Evolutionary conservation across 2,888 invertebrate genomes (phyloP), one percentile per base, ranked within the genome.

Genomic region (Eledona agricola): DNA sequence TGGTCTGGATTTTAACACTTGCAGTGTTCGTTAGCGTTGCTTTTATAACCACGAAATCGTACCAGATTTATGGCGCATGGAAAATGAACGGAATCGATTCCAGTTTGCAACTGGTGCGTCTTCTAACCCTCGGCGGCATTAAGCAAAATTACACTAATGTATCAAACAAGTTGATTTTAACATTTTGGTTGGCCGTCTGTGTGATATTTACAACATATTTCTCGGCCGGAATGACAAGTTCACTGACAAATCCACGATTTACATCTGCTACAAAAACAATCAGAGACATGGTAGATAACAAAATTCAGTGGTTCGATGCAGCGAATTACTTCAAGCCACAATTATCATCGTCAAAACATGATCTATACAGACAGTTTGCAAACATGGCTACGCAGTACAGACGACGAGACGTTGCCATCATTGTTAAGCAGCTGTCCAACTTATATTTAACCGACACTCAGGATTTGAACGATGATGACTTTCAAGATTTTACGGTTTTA

Each of bases 381-480:
- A 12, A 26, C 4, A 10, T 25, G 9, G 6, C 16, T 13, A 17
- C 17, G 7, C 17, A 10, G 4, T 2, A 16, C 4, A 40, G 9
- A 26, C 16, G 7, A 10, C n/a, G 4, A 26, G 7, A 50, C 22
- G 45, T 47, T 7, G 57, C 55, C 2, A 25, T 64, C 3, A 34
- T 51, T 3, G 59, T 56, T 1, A 65, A 63, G 35, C 54, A 47
- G 13, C 11, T 67, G 2, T 53, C 53, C 7, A 38, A 60, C 3
- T 29, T 57, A 2, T 67, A 60, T 28, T 60, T 69, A n/a, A 62
- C 59, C 3, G 63, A 66, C 10, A 53, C 62, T 2, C 51, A 59
- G 7, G 15, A 34, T 1, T 57, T 69, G 11, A 54, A 63, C 5
- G 13, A 28, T 4, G 43, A 61, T 4, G 55, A 56, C 5, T 34